Conservation (phyloP, 1,140 invertebrate genomes). For the Sinella curviseta region DNA sequence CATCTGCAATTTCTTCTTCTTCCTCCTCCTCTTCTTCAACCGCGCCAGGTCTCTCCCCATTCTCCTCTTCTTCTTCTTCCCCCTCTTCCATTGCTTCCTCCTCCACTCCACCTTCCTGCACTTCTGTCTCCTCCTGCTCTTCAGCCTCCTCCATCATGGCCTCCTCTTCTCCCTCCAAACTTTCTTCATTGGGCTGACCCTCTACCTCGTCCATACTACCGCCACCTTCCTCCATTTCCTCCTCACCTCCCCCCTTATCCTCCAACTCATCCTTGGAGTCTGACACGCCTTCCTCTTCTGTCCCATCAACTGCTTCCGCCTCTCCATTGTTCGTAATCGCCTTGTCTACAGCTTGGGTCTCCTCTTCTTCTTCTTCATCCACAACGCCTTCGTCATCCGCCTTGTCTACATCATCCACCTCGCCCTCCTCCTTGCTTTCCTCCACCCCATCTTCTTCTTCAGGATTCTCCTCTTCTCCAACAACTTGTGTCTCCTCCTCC, state of each 20-base stretch:
- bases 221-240: background rate
- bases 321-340: background rate
- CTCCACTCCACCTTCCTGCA: background rate
- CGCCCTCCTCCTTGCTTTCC: background rate
- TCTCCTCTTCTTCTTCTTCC: conserved; percentile 33
- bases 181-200: background rate
- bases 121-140: conserved; percentile 1
- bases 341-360: background rate
- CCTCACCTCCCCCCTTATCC: background rate
- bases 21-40: background rate
- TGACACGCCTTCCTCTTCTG: conserved; percentile 31
- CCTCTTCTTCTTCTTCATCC: background rate
- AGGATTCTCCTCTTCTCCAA: background rate
- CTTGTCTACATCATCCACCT: conserved; percentile 1
- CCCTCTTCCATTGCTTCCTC: conserved; percentile 18
- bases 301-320: background rate
- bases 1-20: background rate
- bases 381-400: background rate
- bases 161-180: background rate
- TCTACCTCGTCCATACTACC: too few species aligned
- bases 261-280: background rate
- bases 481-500: background rate
- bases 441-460: conserved; percentile 5
- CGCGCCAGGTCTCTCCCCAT: conserved; percentile 4
- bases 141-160: background rate